Evolutionary conservation across 2,797 vertebrate genomes (phyloP), one percentile per base, ranked within the genome.

Genomic region (Platalea minor): DNA sequence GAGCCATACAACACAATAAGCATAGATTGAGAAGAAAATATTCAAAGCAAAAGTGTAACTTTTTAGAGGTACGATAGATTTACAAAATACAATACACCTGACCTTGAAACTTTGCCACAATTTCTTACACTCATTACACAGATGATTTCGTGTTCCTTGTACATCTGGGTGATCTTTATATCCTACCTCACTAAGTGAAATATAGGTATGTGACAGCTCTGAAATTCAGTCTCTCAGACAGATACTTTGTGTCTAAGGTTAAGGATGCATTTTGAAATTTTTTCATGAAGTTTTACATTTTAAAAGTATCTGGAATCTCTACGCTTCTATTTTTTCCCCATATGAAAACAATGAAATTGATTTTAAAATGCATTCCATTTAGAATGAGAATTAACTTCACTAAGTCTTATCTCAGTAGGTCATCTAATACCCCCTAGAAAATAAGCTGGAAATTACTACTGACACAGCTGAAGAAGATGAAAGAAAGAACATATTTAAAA

Each of bases 401-500:
- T 68, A 46, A 70, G n/a, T 68, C 37, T 87, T 87, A 31, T 88
- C 85, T 92, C 77, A 63, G 45, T 76, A 86, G 80, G 63, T 79
- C 16, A 0, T 61, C 67, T 82, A 79, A 91, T 60, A 81, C 4
- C 13, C 21, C 5, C 17, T 50, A 70, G 88, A 90, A 89, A 85
- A 94, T 85, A 93, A 95, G 88, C 63, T 91, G 17, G 29, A 84
- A 94, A 95, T 93, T 75, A 46, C 51, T 81, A 64, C 68, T 86
- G 50, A 73, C 76, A 73, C 28, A 86, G 69, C 35, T 73, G 74
- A 91, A 81, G 33, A 78, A 86, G 54, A 90, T 41, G 80, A 87
- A 94, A 91, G 54, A 59, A 93, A 88, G 65, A 68, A 2, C 5
- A 20, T 59, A 84, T 70, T 95, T 89, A 39, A 89, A 95, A 39